Conservation (phyloP, 1,140 invertebrate species). For the Dendroctonus ponderosae region DNA sequence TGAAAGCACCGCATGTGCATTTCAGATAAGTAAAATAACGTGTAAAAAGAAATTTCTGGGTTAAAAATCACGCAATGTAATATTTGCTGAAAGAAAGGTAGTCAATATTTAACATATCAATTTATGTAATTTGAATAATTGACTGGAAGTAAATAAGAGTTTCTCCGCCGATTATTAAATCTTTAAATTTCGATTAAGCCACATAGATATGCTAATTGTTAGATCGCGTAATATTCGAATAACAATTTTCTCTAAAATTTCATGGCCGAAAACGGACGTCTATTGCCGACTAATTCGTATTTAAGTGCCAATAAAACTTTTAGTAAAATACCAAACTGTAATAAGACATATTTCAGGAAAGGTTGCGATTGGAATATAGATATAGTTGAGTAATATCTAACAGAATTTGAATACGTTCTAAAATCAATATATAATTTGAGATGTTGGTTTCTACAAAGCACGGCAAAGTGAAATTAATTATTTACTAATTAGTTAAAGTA, state of each 20-base stretch:
- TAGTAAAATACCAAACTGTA: too few relatives aligned
- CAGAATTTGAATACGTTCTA: too few relatives aligned
- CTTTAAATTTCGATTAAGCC: conserved; percentile 18
- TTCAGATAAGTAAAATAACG: too few relatives aligned
- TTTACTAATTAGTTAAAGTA: not conserved
- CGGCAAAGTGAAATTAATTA: not conserved
- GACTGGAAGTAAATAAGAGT: conserved; percentile 7
- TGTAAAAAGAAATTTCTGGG: too few relatives aligned
- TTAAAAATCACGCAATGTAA: too few relatives aligned
- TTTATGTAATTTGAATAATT: too few relatives aligned
- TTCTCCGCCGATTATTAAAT: conserved; percentile 12
- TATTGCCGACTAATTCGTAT: conserved; percentile 6
- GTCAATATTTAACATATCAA: too few relatives aligned
- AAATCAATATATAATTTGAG: not conserved
- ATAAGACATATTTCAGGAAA: too few relatives aligned
- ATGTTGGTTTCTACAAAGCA: not conserved
- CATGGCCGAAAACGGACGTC: conserved; percentile 1
- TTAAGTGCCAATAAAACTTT: conserved; percentile 18
- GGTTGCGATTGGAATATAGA: too few relatives aligned
- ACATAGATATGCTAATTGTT: conserved; percentile 14
- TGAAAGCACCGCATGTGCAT: too few relatives aligned
- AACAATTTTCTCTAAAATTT: conserved; percentile 7
- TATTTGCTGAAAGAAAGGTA: too few relatives aligned
- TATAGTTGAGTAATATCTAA: too few relatives aligned
- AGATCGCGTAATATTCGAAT: conserved; percentile 14